Evolutionary conservation across 2,888 invertebrate genomes (phyloP).

Genomic region (Muschampia plurimacula): DNA sequence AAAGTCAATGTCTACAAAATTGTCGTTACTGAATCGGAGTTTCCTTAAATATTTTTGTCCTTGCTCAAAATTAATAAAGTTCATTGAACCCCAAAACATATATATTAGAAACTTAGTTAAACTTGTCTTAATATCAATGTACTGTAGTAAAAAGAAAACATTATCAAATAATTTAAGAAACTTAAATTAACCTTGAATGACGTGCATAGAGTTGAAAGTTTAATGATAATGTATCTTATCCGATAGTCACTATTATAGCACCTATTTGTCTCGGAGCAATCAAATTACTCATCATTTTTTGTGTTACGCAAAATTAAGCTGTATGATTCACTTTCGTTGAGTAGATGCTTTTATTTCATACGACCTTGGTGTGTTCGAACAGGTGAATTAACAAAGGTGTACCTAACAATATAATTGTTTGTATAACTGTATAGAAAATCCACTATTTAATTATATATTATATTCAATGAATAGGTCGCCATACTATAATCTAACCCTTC

Average conservation of each 20-base stretch:
- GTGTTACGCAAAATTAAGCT: conserved; percentile 43
- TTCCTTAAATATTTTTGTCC: neutral
- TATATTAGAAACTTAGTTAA: neutral
- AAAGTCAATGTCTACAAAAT: neutral
- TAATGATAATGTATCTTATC: neutral
- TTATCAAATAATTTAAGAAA: neutral
- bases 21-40: neutral
- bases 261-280: conserved; percentile 42
- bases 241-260: conserved; percentile 15
- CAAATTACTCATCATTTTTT: conserved; percentile 51
- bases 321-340: conserved; percentile 62
- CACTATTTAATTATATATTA: too few relatives aligned
- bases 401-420: neutral
- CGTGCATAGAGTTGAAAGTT: neutral
- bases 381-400: conserved; percentile 23
- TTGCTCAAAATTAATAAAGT: conserved; percentile 17
- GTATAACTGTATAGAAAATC: too few relatives aligned
- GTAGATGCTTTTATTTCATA: conserved; percentile 41
- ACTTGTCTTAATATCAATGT: conserved; percentile 3
- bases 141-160: neutral
- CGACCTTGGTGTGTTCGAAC: conserved; percentile 30
- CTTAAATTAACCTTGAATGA: neutral
- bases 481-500: too few relatives aligned
- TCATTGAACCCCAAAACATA: conserved; percentile 15
- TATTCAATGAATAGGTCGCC: too few relatives aligned